Evolutionary conservation across 2,888 invertebrate species (phyloP).

Genomic region (Drosophila borealis): DNA sequence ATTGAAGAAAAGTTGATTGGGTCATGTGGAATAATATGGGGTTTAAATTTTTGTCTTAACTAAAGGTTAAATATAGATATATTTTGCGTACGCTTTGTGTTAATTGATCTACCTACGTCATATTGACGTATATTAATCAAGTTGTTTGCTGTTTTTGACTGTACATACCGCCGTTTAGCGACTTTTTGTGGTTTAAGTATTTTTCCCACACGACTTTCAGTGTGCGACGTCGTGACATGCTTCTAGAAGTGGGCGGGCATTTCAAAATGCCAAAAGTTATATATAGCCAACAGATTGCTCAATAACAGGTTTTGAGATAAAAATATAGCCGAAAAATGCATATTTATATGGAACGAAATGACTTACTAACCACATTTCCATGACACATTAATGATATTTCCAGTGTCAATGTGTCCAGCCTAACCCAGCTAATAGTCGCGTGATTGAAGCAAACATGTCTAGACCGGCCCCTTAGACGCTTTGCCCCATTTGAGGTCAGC

Average conservation of each 20-base stretch:
- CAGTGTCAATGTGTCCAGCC: conserved; percentile 13
- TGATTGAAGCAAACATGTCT: background rate
- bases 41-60: conserved; percentile 21
- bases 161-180: conserved; percentile 48
- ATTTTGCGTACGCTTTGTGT: conserved; percentile 44
- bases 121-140: conserved; percentile 50
- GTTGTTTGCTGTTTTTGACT: conserved; percentile 38
- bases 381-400: conserved; percentile 39
- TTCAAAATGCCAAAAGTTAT: conserved; percentile 31
- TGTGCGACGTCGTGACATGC: conserved; percentile 58
- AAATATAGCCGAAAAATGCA: conserved; percentile 26
- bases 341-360: conserved; percentile 29
- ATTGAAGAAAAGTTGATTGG: background rate
- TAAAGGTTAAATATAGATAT: conserved; percentile 34
- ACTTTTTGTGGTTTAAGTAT: conserved; percentile 60
- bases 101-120: conserved; percentile 66
- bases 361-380: conserved; percentile 32
- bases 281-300: conserved; percentile 41
- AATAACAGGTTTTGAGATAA: conserved; percentile 32
- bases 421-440: background rate
- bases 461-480: conserved; percentile 41
- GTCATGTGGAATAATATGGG: background rate
- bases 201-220: conserved; percentile 47
- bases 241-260: conserved; percentile 60
- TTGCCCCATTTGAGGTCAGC: conserved; percentile 7